Evolutionary conservation across 2,113 vertebrate species (phyloP), one percentile per base, ranked within the genome.

Genomic region (Cinclus mexicanus): DNA sequence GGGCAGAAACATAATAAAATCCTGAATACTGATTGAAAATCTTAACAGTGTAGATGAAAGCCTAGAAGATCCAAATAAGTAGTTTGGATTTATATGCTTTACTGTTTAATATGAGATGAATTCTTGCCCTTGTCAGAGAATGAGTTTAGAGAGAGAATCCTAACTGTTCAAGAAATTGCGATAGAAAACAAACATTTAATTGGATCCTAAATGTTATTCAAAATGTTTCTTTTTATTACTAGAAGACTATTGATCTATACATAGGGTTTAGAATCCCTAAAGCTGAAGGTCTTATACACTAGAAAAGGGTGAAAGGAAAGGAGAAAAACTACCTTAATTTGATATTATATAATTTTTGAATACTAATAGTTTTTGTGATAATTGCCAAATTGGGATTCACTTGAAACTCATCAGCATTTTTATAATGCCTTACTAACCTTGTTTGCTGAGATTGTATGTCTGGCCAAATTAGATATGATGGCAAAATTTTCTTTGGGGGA

Each of bases 321-420:
- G 33, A 71, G 10, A 91, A 83, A 35, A 83, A 35, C 3, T 4
- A 63, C 31, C 21, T 82, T 86, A 82, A 68, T 31, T 72, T 85
- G 39, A 74, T 20, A 69, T 35, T 1, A 1, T 14, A 67, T n/a
- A 10, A 23, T 72, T 88, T 95, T 85, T 74, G 29, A 94, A 89
- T 31, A 72, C n/a, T 50, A 72, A 67, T 46, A 46, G 15, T 24
- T 89, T 92, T 93, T 93, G 46, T 47, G 23, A 76, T 80, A 59
- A 69, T 70, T 80, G 53, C 31, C 67, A 80, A 76, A 17, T 13
- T 83, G 75, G 28, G 75, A 91, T 87, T 95, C 46, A n/a, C 63
- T 92, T 77, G 79, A 88, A 95, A 93, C 14, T 86, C 75, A 83
- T 85, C 57, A 91, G 35, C 84, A 63, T 80, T 90, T 97, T 95